Base-by-base conservation (phyloP, 2,888 invertebrate species). In the Plagiodera versicolora region DNA sequence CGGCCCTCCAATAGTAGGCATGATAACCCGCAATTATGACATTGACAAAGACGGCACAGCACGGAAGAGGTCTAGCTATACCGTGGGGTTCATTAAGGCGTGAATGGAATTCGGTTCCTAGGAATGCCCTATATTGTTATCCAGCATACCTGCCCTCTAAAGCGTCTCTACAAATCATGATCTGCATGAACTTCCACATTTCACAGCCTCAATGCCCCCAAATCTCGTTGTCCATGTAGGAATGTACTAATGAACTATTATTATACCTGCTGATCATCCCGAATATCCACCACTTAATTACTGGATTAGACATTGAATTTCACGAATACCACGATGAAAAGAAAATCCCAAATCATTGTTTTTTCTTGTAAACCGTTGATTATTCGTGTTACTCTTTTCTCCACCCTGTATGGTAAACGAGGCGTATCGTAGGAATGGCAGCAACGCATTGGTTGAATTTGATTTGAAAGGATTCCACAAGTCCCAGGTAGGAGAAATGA, bases 111-210 rank as follows among this genome's bases (percentile, higher is more conserved):
- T 49, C 35, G 48, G 48, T 48, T 32, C 49, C n/a, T 49, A 56
- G 56, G 49, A 56, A 56, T 56, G 32, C 24, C 16, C 39, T 16
- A 49, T 16, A 49, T 56, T 49, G 49, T 56, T 47, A 48, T 39
- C 55, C n/a, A 32, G 47, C 56, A 32, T 19, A 35, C 28, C 32
- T 39, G 19, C n/a, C 19, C 56, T 35, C 9, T 14, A 32, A 49
- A 30, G 32, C 49, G 49, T 49, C 49, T 48, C 17, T 32, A 18
- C 35, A 56, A 47, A 56, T 56, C 48, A 56, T 56, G 35, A 56
- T 20, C 39, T 49, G 35, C 39, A 18, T 20, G 32, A 19, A 49
- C 39, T 44, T n/a, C 48, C 49, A 49, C 49, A 56, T 49, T 56
- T 35, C 39, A 56, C 56, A 49, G 48, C n/a, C 49, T 56, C 49